Base-by-base conservation (phyloP, 92 coral and sea anemone genomes). In the Zoanthus sansibaricus region DNA sequence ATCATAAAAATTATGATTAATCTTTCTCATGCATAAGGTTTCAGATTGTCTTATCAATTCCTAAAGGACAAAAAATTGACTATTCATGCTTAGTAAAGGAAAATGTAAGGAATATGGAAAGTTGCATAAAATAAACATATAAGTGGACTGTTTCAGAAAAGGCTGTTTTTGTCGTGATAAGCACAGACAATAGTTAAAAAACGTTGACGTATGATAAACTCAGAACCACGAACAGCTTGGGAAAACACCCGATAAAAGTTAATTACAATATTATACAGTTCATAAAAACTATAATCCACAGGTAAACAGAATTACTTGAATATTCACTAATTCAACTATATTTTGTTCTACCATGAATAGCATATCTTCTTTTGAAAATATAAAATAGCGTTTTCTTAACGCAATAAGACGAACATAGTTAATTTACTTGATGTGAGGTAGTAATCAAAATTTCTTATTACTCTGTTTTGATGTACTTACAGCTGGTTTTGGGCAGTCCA, bases 401-500 rank as follows among this genome's bases (percentile, higher is more conserved):
- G 13, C 21, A 76, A 10, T 4, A 9, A 54, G 6, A 30, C 48
- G 30, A 9, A 17, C 46, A 49, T 52, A 20, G 45, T 49, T 54
- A 76, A 52, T 75, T 75, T 75, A 78, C 52, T 42, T 33, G 42
- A 0, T 9, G 70, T 42, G 54, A 71, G 32, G 67, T 17, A 16
- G 42, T 46, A n/a, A 13, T 12, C 20, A 30, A 18, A 80, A 48
- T 42, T 25, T 46, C 9, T 80, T 80, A 76, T 58, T 37, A 37
- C 42, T 76, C 58, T 51, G 18, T 54, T 52, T 54, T 76, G 66
- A 30, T 76, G 67, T 76, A 94, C 97, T 94, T 94, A 94, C 97
- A 92, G 83, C 16, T 94, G 97, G 86, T 94, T 94, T 11, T 92
- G 93, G 32, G 97, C 94, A 59, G 93, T 86, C 97, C 97, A 94